Base-by-base conservation (phyloP, 2,888 invertebrate species). In the Leptodirus hochenwartii region DNA sequence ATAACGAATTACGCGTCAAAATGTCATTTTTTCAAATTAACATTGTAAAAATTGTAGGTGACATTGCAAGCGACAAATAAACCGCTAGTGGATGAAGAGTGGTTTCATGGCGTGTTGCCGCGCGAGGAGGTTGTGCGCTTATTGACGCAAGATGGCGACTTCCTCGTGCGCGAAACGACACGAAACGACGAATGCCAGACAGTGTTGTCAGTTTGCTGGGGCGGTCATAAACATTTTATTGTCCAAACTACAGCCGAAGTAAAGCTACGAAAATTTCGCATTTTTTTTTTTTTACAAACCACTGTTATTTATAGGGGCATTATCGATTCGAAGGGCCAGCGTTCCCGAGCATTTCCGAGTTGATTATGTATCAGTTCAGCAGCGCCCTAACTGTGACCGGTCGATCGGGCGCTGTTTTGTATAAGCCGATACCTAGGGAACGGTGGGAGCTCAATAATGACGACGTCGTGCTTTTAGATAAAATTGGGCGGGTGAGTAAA, bases 101-200 rank as follows among this genome's bases (percentile, higher is more conserved):
- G 91, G 91, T 93, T 93, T 58, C 95, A 95, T 50, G 95, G 95
- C 1, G 90, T 93, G 8, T 57, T 95, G 34, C 95, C 95, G 0
- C 66, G 95, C 9, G 93, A 93, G 55, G 93, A 95, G 59, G 93
- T 93, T 16, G 90, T 91, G 24, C 62, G 91, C 35, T 62, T 95
- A 22, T 62, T 95, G 35, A 71, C 78, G n/a, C 76, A 76, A 31
- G 85, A 95, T 43, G 95, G 95, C 0, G 93, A 95, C 53, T 95
- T 87, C 56, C 61, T 95, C 34, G 90, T 95, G 32, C 66, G 93
- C 15, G 90, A 93, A 60, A 91, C 90, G 2, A 87, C 76, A 35
- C 64, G 87, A 47, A 87, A 88, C 47, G 85, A 87, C 46, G 85
- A 87, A 48, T 70, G 82, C 40, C 91, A 91, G 58, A 79, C 87